Conservation (phyloP, 2,888 invertebrate genomes). For the Aphodius sticticus region DNA sequence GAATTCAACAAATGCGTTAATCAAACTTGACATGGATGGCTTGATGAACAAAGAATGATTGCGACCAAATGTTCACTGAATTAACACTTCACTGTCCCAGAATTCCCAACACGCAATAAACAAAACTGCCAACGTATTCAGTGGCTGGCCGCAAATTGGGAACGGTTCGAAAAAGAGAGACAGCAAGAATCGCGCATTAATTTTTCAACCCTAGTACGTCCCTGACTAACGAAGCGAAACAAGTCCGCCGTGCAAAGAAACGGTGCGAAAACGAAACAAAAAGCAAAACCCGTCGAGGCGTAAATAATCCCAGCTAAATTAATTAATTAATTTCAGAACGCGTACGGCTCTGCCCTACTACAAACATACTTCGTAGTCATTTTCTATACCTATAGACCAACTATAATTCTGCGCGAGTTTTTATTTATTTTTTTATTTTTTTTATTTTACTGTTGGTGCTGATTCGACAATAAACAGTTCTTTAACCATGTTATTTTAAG, state of each 20-base stretch:
- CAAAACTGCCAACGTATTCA: neutral
- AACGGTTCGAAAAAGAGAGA: neutral
- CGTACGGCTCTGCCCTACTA: neutral
- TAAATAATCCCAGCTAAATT: neutral
- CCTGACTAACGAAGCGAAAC: neutral
- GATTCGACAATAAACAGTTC: no score
- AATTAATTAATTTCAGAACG: neutral
- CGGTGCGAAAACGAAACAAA: neutral
- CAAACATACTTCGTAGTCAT: neutral
- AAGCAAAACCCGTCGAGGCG: neutral
- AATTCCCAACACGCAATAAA: neutral
- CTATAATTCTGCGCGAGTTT: no score
- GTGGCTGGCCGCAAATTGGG: neutral
- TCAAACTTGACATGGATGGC: no score
- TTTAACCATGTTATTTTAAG: no score
- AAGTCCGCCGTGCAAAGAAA: neutral
- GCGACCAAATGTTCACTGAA: neutral
- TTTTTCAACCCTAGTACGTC: neutral
- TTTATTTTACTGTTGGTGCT: no score
- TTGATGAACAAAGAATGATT: no score
- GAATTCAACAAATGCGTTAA: no score
- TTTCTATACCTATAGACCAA: neutral
- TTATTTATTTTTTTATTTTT: no score
- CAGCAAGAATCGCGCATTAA: constrained; percentile 4
- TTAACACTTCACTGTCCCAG: neutral